Base-by-base conservation (phyloP, 2,888 invertebrate genomes). In the Crepidodera aurea region DNA sequence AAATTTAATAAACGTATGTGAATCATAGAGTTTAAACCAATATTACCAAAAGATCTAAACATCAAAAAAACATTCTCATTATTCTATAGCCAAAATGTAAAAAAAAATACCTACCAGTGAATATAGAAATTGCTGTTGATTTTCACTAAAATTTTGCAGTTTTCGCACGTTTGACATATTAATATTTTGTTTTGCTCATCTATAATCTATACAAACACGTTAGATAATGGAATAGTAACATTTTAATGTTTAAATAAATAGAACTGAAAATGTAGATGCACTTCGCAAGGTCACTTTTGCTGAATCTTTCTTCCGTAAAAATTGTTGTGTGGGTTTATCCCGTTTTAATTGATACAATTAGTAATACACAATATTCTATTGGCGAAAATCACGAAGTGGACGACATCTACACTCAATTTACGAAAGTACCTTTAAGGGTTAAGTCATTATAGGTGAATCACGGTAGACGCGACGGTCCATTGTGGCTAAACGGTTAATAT, bases 301-400 rank as follows among this genome's bases (percentile, higher is more conserved):
- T 60, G 62, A 54, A n/a, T 62, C 58, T 51, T 61, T 55, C 63
- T 63, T 61, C 58, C 60, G 66, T 63, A 48, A 66, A 63, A 54
- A 62, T 32, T 39, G 15, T 27, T 27, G 12, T 32, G 50, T 53
- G 60, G 53, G 39, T 53, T 60, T 59, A 42, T 32, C 42, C 59
- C 44, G 44, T 29, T 54, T 54, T 55, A 19, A 44, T 44, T 16
- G 34, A 25, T 25, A n/a, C 15, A 37, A 32, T 46, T 51, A 27
- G 32, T 10, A 27, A 29, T 7, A 25, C 7, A 7, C 25, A 25
- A n/a, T n/a, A n/a, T n/a, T n/a, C n/a, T n/a, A n/a, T n/a, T n/a
- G n/a, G n/a, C n/a, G n/a, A n/a, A n/a, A n/a, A n/a, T n/a, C n/a
- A n/a, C n/a, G n/a, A n/a, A n/a, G n/a, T n/a, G n/a, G n/a, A n/a